These are phyloP conservation scores for Alligator sinensis DNA, from an alignment of 2,113 vertebrate species.

Conservation along the genomic window DNA sequence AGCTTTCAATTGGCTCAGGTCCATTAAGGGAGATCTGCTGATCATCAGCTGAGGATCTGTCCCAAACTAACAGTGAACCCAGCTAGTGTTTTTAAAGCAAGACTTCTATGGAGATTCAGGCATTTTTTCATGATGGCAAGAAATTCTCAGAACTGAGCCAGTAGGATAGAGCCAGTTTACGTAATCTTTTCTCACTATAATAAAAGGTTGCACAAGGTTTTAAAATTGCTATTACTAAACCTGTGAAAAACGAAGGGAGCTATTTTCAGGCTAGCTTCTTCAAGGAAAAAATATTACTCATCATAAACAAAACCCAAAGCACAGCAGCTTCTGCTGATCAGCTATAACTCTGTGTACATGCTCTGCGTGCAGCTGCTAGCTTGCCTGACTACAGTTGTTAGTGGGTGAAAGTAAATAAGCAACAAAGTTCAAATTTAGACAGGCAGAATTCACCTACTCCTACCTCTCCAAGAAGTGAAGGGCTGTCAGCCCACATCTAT, in stretches of 20 bases:
- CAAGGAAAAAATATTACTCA: background rate
- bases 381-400: background rate
- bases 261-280: background rate
- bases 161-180: background rate
- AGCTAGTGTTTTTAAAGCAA: background rate
- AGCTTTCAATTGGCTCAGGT: background rate
- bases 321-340: background rate
- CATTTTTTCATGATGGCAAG: background rate
- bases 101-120: background rate
- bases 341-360: background rate
- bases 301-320: background rate
- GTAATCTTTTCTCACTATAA: background rate
- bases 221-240: background rate
- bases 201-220: background rate
- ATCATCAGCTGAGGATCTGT: background rate
- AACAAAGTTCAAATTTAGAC: background rate
- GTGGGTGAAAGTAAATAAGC: background rate
- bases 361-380: background rate
- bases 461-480: background rate
- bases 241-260: background rate
- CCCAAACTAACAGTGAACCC: background rate
- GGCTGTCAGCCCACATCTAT: background rate
- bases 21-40: accelerated
- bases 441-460: background rate
- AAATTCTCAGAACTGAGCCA: background rate